Evolutionary conservation across 2,888 invertebrate genomes (phyloP), one percentile per base, ranked within the genome.

Genomic region (Callimorpha dominula): DNA sequence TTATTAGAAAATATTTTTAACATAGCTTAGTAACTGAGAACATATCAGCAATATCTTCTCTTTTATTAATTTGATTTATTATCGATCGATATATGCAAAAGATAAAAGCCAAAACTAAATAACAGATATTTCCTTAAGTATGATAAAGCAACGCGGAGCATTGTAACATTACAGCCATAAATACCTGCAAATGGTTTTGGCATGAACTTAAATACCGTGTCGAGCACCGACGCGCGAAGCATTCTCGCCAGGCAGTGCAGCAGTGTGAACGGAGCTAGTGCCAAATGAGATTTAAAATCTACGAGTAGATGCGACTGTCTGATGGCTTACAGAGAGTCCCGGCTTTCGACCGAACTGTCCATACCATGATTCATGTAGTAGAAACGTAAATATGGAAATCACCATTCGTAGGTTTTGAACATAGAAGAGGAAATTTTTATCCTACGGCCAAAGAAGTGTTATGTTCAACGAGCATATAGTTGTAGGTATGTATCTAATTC

Each of bases 251-350:
- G 40, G 8, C 40, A 42, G 31, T 46, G 8, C 40, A n/a, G 31
- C 50, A 50, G 42, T 15, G 62, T 46, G 66, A 68, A 54, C 31
- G 54, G 54, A 43, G 17, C 31, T 17, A 54, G 49, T 65, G 72
- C 68, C 68, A 68, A 72, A 72, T 69, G 68, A 69, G 72, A 72
- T 72, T 72, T 72, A 72, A 69, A 69, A 68, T 50, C 68, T 72
- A 40, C 54, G 54, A 57, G 54, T 57, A 57, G 65, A 69, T 69
- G 65, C 60, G 60, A 60, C 65, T 72, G 20, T 65, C 40, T 68
- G 72, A 60, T 64, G 67, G 66, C 66, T 60, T n/a, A 49, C 43
- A 52, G 46, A 60, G 63, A 68, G 43, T 62, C 31, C 43, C 57
- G 15, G 52, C 64, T 68, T 63, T 46, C 31, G 31, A 52, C 62